These are phyloP conservation scores for Cryptus viduatorius DNA, from an alignment of 2,888 invertebrate species.

Conservation along the genomic window DNA sequence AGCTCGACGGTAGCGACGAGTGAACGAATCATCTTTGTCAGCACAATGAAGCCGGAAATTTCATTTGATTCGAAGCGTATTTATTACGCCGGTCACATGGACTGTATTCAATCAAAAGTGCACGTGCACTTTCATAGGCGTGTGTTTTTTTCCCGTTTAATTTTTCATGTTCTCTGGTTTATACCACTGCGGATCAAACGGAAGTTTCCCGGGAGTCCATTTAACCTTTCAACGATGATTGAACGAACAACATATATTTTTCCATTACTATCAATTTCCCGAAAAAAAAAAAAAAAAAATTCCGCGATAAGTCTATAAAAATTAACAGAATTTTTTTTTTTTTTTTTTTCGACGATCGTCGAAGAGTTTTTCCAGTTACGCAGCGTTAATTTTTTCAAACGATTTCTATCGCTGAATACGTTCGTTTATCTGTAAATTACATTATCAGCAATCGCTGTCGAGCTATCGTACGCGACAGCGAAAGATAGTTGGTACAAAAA, in stretches of 20 bases:
- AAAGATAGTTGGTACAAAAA: conserved; percentile 16
- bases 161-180: not conserved
- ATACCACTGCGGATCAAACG: conserved; percentile 23
- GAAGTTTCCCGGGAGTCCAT: not conserved
- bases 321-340: too few species aligned
- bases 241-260: not conserved
- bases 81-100: conserved; percentile 59
- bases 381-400: conserved; percentile 3
- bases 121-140: conserved; percentile 32
- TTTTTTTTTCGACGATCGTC: not conserved
- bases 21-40: conserved; percentile 67
- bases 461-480: not conserved
- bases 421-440: conserved; percentile 27
- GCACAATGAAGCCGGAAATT: conserved; percentile 75
- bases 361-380: not conserved
- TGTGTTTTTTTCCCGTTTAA: conserved; percentile 5
- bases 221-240: not conserved
- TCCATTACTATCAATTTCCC: not conserved
- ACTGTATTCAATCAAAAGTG: conserved; percentile 49
- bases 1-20: conserved; percentile 58
- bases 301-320: too few species aligned
- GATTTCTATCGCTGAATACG: conserved; percentile 10
- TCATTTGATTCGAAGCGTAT: conserved; percentile 73
- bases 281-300: not conserved
- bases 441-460: conserved; percentile 27